Evolutionary conservation across 2,113 vertebrate species (phyloP), one percentile per base, ranked within the genome.

Genomic region (Zosterops japonicus): DNA sequence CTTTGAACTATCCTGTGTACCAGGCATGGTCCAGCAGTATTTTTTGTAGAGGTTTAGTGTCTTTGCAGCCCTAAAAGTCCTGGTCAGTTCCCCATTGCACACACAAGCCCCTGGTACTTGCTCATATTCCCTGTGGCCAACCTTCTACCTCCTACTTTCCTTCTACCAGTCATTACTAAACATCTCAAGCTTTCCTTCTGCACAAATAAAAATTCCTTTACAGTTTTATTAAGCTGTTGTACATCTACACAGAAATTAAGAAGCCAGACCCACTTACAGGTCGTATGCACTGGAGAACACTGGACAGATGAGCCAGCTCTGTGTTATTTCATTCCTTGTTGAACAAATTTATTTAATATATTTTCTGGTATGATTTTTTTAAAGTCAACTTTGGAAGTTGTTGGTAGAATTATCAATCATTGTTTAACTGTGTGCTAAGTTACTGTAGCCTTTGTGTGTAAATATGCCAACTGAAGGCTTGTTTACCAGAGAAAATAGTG

Each of bases 401-500:
- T 35, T 35, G 64, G 6, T 63, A 24, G 91, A 95, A 80, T 94
- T 89, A 94, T 96, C 86, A 87, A 83, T 97, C 96, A 93, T 47
- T 80, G 77, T 91, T 96, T 89, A 94, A 89, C 67, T 80, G 75
- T 77, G 69, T 76, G 67, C 93, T 93, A 93, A 82, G 88, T 87
- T 96, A 69, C 61, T 84, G 31, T 87, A 93, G 92, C 41, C 65
- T 89, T 90, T 94, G 65, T 90, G 85, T 95, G 83, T 89, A 96
- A 95, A 96, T 95, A 94, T 93, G 92, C 90, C 88, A 87, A 19
- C 49, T 53, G 91, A 93, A 91, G 77, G 74, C 91, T 95, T 93
- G 82, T 94, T 96, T 96, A 87, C 84, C 67, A 70, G 95, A 94
- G 89, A 52, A 96, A 90, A 95, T 93, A 93, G 67, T 90, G 87